A percentile compares a stretch with the other conserved stretches of the same genome.
These are phyloP conservation scores for Beaufortia kweichowensis DNA, from an alignment of 2,113 vertebrate genomes.

Conservation along the genomic window DNA sequence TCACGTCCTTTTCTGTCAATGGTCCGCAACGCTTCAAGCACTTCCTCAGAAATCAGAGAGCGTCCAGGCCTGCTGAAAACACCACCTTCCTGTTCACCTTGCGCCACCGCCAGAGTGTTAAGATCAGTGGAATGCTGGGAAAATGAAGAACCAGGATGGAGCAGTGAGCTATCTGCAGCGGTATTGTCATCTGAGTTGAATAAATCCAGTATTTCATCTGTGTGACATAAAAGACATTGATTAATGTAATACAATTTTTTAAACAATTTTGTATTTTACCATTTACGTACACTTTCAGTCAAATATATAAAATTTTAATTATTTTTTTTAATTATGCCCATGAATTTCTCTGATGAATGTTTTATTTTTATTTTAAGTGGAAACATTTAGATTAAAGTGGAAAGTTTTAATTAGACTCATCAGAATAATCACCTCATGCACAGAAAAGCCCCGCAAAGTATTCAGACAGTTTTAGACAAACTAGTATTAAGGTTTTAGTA, in stretches of 20 bases:
- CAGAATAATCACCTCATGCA: no score
- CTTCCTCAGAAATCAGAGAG: slow-evolving; percentile 70
- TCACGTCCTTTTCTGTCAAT: slow-evolving; percentile 74
- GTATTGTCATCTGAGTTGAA: slow-evolving; percentile 64
- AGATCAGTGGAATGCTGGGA: slow-evolving; percentile 65
- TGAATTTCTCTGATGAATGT: no score
- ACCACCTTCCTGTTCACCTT: slow-evolving; percentile 50
- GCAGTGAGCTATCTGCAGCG: slow-evolving; percentile 56
- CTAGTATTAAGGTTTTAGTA: no score
- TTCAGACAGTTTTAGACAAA: no score
- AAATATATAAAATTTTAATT: no score
- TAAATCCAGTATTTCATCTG: slow-evolving; percentile 64
- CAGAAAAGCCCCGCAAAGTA: no score
- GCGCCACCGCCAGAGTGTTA: slow-evolving; percentile 25
- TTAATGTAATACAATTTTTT: background rate
- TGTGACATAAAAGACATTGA: background rate
- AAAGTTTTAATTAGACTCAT: no score
- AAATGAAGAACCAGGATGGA: slow-evolving; percentile 55
- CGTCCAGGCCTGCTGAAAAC: slow-evolving; percentile 64
- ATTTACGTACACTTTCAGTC: no score
- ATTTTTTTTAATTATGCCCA: no score
- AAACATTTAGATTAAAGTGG: no score
- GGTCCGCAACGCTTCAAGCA: slow-evolving; percentile 72
- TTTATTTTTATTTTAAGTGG: no score
- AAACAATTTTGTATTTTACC: background rate